Conservation (phyloP, 2,113 vertebrate species). For the Dryoscopus gambensis region DNA sequence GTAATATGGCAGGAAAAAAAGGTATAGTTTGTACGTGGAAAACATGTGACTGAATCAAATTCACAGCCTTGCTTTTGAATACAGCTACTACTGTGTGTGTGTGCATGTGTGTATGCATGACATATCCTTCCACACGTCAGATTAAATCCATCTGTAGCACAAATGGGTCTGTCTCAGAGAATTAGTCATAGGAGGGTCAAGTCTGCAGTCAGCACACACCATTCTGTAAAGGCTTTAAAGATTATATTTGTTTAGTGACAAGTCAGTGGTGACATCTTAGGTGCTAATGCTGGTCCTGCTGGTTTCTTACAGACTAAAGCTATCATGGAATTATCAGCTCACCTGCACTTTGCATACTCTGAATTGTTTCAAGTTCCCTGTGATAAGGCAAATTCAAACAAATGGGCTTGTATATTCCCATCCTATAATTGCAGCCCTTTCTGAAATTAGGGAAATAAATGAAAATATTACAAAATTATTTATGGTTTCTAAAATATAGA, state of each 20-base stretch:
- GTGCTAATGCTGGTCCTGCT: not conserved
- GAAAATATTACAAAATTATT: not conserved
- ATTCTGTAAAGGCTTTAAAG: not conserved
- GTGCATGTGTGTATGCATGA: no score
- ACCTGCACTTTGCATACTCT: not conserved
- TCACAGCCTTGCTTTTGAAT: not conserved
- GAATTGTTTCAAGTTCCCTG: not conserved
- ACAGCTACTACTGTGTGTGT: not conserved
- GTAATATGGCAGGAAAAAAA: not conserved
- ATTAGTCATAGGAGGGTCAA: not conserved
- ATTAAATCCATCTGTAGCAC: not conserved
- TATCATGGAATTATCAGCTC: not conserved
- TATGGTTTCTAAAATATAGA: not conserved
- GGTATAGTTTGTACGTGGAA: not conserved
- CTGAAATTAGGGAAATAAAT: not conserved
- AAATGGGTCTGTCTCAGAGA: accelerated
- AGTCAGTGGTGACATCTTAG: not conserved
- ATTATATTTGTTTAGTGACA: not conserved
- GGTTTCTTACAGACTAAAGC: not conserved
- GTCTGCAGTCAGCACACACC: not conserved
- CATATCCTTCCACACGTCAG: not conserved
- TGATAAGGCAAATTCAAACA: not conserved
- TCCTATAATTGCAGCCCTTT: not conserved
- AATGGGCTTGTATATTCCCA: not conserved
- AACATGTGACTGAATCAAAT: not conserved